phyloP scores from a whole-genome alignment of 2,113 vertebrate genomes.

The Tympanuchus pallidicinctus region DNA sequence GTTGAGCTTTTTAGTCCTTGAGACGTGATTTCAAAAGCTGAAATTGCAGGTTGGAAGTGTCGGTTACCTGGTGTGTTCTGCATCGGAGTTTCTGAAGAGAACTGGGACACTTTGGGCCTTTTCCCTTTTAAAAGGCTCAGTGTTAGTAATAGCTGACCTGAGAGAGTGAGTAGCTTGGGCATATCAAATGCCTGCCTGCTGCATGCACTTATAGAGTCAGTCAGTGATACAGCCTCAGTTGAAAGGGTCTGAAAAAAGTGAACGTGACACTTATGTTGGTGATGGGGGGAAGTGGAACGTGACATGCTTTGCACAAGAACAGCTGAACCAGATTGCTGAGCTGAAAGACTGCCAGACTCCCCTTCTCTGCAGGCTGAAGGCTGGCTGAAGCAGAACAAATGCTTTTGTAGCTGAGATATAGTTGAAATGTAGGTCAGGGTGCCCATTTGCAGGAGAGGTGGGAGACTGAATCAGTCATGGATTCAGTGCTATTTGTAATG shows the following conservation, averaged over 20 bases:
- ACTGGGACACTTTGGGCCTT: neutral
- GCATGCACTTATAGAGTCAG: neutral
- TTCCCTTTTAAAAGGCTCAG: neutral
- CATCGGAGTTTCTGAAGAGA: neutral
- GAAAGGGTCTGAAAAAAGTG: neutral
- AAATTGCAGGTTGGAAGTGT: neutral
- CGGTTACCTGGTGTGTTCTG: neutral
- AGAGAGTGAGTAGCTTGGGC: neutral
- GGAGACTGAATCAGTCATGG: neutral
- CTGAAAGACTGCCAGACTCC: conserved; percentile 49
- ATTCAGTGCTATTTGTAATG: neutral
- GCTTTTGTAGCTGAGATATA: neutral
- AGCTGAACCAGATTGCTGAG: neutral
- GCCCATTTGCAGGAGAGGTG: neutral
- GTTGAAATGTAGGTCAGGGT: conserved; percentile 61
- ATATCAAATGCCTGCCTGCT: neutral
- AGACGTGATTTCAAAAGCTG: neutral
- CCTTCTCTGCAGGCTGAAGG: neutral
- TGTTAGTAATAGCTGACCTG: neutral
- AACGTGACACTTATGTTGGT: neutral
- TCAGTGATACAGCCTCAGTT: neutral
- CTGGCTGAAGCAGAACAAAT: conserved; percentile 14
- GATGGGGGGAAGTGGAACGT: accelerated
- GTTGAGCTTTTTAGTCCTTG: neutral
- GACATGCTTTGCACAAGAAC: neutral